Evolutionary conservation across 1,140 invertebrate genomes (phyloP), one percentile per base, ranked within the genome.

Genomic region (Coenobita brevimanus): DNA sequence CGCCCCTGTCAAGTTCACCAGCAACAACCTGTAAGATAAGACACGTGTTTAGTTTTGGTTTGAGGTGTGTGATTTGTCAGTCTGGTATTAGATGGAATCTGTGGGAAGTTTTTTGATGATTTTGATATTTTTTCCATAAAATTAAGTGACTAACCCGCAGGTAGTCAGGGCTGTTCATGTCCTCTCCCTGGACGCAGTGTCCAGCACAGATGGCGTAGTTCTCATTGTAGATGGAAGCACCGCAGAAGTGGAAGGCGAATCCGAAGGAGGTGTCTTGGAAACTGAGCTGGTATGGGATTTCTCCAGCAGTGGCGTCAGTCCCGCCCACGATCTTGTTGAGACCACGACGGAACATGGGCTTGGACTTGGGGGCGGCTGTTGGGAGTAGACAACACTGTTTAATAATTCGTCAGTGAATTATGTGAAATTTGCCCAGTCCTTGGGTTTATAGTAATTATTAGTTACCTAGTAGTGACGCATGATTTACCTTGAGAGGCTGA

Each of bases 231-330:
- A 78, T 93, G 21, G 93, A 92, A 17, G 93, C 94, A 50, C 93
- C 93, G 90, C 95, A 96, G 80, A 94, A 93, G 89, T 95, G 95
- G 2, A 91, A 91, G 0, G 21, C 62, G 21, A 3, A 2, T 2
- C 92, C 82, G 21, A 67, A 89, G 69, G 38, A 27, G 78, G 57
- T 41, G 27, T 80, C 84, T 36, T 92, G 92, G 3, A 95, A 91
- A 0, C 93, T 94, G 0, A 95, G 93, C 92, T 95, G 94, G 90
- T 95, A 94, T 0, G 95, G 95, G 73, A 94, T 93, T 79, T 94
- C 92, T 17, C 93, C 92, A 67, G 94, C 94, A 17, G 90, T 90
- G 0, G 94, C 93, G 43, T 93, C 93, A n/a, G 93, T 91, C 0
- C 95, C 95, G 0, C 95, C 95, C 1, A 96, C 94, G 21, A 96